phyloP scores from a whole-genome alignment of 2,797 vertebrate species.

The Enteromius treurensis region DNA sequence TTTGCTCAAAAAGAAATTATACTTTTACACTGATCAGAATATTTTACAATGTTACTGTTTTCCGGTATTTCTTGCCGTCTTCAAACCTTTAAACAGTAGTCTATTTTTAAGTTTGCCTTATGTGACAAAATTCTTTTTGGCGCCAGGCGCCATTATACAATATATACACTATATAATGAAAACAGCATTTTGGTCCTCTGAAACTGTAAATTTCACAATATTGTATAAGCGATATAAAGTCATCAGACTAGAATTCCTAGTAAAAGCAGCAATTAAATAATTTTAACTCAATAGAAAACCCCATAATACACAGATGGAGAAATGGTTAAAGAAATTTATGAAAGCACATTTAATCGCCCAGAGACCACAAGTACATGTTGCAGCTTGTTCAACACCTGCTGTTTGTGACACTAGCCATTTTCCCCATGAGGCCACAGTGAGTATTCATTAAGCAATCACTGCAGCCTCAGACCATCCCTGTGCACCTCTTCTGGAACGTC shows the following conservation, averaged over 20 bases:
- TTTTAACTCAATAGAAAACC: background rate
- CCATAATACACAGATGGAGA: background rate
- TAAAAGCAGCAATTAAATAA: background rate
- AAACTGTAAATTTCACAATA: background rate
- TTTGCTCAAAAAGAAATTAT: background rate
- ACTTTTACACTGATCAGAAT: no score
- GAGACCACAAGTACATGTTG: conserved; percentile 65
- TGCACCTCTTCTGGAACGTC: conserved; percentile 47
- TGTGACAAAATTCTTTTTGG: background rate
- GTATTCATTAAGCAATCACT: conserved; percentile 70
- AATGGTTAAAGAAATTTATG: background rate
- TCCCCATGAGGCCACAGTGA: conserved; percentile 56
- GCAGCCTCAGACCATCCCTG: conserved; percentile 27
- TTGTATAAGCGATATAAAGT: background rate
- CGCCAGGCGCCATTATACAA: no score
- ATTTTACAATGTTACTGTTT: background rate
- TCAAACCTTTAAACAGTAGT: background rate
- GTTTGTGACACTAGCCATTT: conserved; percentile 39
- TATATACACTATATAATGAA: background rate
- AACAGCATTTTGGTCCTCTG: background rate
- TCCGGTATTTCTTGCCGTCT: background rate
- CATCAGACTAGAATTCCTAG: background rate
- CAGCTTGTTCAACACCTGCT: conserved; percentile 73
- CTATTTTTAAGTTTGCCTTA: no score
- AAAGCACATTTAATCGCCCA: background rate